Base-by-base conservation (phyloP, 2,797 vertebrate genomes). In the Macropus fuliginosus region DNA sequence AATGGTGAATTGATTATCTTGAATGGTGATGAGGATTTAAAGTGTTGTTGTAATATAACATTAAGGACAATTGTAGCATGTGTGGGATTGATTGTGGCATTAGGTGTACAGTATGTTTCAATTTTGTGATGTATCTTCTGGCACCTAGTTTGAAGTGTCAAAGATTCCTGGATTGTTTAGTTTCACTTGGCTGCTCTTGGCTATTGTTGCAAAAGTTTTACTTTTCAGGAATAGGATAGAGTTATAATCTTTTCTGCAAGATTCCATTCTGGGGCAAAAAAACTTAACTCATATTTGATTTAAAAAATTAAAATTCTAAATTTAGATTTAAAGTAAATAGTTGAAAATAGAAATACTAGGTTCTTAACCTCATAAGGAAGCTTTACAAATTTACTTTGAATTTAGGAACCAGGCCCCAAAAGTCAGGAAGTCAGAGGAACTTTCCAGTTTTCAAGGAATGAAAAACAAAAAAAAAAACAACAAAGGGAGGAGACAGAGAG, bases 11-110 rank as follows among this genome's bases (percentile, higher is more conserved):
- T n/a, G 29, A 55, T 94, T 34, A 55, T 93, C 81, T 29, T 95
- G 34, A 92, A 94, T 87, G 95, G 66, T 91, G 5, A n/a, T 92
- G 54, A 40, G 54, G 3, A 92, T 91, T 97, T 92, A 94, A 94
- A 57, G 5, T 59, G 5, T 27, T 10, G 40, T 27, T 87, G 24
- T 87, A 87, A 46, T 87, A 50, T 46, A 46, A 87, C 40, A 87
- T 46, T 54, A 46, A 87, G 62, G 59, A 97, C 91, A 94, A 95
- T 91, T 91, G 90, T 21, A 54, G 28, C 9, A n/a, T 24, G 50
- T 93, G n/a, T 54, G 81, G 55, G 28, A 95, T 93, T 91, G 93
- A 29, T 95, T 96, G 87, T 27, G 54, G 14, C 93, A 54, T 94
- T 90, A 96, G 28, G 95, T 74, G 81, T 91, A 92, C 90, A 29